phyloP scores from a whole-genome alignment of 2,888 invertebrate genomes.

The Mesoligia furuncula region DNA sequence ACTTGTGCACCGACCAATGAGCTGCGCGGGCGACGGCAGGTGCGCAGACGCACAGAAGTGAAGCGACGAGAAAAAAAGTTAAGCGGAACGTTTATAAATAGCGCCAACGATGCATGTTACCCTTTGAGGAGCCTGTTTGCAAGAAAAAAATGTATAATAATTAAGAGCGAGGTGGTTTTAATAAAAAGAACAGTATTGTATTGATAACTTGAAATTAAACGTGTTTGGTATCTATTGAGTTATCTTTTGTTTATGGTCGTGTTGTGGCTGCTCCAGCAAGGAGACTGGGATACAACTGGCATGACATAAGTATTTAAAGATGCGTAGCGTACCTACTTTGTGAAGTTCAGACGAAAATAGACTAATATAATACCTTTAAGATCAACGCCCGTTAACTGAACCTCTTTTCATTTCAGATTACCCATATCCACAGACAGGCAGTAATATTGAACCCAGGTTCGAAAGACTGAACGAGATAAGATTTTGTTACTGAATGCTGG shows the following conservation, averaged over 20 bases:
- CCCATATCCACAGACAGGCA: background rate
- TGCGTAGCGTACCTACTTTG: background rate
- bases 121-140: constrained; percentile 77
- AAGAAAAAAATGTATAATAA: constrained; percentile 66
- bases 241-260: constrained; percentile 5
- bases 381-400: background rate
- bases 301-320: background rate
- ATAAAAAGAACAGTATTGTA: constrained; percentile 44
- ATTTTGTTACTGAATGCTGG: no score
- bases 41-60: constrained; percentile 80
- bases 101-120: constrained; percentile 84
- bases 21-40: constrained; percentile 76
- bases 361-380: background rate
- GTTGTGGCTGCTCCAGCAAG: background rate
- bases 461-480: background rate
- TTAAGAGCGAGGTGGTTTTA: constrained; percentile 48
- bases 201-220: constrained; percentile 39
- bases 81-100: constrained; percentile 86
- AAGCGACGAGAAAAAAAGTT: constrained; percentile 73
- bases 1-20: constrained; percentile 84
- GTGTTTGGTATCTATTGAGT: background rate
- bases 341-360: background rate
- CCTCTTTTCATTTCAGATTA: background rate
- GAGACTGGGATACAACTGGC: background rate
- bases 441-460: background rate